Evolutionary conservation across 2,113 vertebrate species (phyloP), one percentile per base, ranked within the genome.

Genomic region (Lipotes vexillifer): DNA sequence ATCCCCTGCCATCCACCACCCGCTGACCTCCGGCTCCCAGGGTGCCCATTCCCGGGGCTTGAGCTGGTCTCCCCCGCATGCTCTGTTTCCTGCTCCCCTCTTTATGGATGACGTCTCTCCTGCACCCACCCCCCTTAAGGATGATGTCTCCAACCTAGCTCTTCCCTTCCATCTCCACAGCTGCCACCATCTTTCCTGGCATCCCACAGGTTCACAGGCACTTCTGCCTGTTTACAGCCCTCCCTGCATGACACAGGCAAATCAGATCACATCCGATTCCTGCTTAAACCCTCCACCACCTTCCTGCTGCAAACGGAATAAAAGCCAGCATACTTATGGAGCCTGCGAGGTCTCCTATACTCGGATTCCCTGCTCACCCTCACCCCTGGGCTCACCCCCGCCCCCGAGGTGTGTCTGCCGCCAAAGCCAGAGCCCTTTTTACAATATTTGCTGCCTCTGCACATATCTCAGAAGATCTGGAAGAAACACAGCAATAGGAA

Each of bases 191-290:
- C 44, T n/a, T 52, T 18, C 63, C 69, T 1, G n/a, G 12, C 41
- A 27, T 61, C 6, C 1, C 8, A 29, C 21, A 12, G 31, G 20
- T 41, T 68, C n/a, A 33, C 4, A 11, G 12, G 31, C 25, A 41
- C 69, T 27, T 36, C 15, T 2, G 44, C 21, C 14, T 2, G 5
- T 23, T 72, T 23, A 4, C 11, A 41, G 44, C 9, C 63, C 20
- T 71, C n/a, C 27, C 65, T 13, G 23, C 10, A 36, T 0, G 1
- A 59, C 15, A 44, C 52, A 31, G 1, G 9, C 1, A 46, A 15
- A 36, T 31, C 46, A 44, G 27, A 78, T 20, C 36, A n/a, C 14
- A 18, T 13, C 15, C 1, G 6, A 15, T 12, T 61, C 38, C 59
- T 59, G 31, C 59, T 33, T 7, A 57, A 49, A 41, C 17, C 27